Percentiles rank a stretch among this genome's conserved stretches.
Evolutionary conservation across 2,797 vertebrate species (phyloP).

Genomic region (Schizothorax lantsangensis): DNA sequence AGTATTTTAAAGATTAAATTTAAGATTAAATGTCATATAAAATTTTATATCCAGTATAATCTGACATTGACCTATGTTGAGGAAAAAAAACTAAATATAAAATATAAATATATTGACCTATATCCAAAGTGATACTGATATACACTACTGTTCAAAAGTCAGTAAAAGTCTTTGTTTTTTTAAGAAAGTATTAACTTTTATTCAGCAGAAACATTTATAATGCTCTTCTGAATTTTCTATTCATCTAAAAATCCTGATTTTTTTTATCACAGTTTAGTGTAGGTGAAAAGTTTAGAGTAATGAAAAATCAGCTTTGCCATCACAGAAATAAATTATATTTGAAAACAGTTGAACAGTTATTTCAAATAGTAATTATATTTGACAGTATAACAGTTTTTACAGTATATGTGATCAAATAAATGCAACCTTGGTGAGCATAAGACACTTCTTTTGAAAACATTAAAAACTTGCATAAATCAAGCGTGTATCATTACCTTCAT

Average conservation of each 20-base stretch:
- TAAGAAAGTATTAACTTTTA: too few relatives aligned
- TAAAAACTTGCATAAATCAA: background rate
- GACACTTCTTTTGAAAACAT: background rate
- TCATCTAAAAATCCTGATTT: background rate
- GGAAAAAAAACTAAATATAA: too few relatives aligned
- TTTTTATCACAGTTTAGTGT: background rate
- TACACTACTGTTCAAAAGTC: too few relatives aligned
- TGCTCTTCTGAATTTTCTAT: background rate
- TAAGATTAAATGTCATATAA: too few relatives aligned
- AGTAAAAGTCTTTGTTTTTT: too few relatives aligned
- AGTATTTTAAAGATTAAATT: too few relatives aligned
- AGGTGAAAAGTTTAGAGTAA: background rate
- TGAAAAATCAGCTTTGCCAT: background rate
- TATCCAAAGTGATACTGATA: too few relatives aligned
- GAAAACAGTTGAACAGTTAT: background rate
- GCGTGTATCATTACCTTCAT: slow-evolving; percentile 71
- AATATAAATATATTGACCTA: too few relatives aligned
- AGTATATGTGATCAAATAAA: background rate
- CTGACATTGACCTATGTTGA: too few relatives aligned
- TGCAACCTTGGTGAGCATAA: background rate
- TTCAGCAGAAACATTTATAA: background rate
- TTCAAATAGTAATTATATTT: background rate
- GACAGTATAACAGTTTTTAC: background rate
- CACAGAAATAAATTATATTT: background rate
- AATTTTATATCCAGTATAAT: too few relatives aligned